These are phyloP conservation scores for Scopus umbretta DNA, from an alignment of 2,113 vertebrate species.

Conservation along the genomic window DNA sequence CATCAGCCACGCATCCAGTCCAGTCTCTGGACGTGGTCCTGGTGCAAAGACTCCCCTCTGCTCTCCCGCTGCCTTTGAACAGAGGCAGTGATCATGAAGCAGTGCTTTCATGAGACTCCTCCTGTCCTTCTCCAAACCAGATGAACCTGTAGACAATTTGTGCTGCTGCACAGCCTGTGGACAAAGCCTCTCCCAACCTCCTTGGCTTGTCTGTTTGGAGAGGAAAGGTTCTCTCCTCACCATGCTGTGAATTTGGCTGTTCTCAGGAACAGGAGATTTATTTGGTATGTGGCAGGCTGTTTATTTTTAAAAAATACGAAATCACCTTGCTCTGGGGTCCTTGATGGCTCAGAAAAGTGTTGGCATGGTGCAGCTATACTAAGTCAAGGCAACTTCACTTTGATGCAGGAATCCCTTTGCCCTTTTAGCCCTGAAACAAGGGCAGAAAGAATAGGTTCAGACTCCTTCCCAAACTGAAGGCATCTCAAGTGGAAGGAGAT, in stretches of 20 bases:
- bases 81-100: too few relatives aligned
- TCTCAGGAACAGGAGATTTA: not conserved
- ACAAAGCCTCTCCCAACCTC: not conserved
- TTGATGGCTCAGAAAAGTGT: not conserved
- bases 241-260: not conserved
- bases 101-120: not conserved
- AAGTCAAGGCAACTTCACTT: not conserved
- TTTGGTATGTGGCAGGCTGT: too few relatives aligned
- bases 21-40: rapidly evolving
- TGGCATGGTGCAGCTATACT: not conserved
- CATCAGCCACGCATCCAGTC: not conserved
- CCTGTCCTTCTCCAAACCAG: not conserved
- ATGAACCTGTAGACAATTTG: not conserved
- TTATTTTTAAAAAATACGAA: not conserved
- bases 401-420: not conserved
- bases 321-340: not conserved
- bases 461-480: not conserved
- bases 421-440: not conserved
- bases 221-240: not conserved
- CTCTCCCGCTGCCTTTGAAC: not conserved
- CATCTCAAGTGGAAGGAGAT: not conserved
- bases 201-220: not conserved
- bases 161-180: not conserved
- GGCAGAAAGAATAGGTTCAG: not conserved
- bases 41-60: not conserved